These are phyloP conservation scores for Heterodera filipjevi DNA, from an alignment of 2,888 invertebrate genomes.

Conservation along the genomic window DNA sequence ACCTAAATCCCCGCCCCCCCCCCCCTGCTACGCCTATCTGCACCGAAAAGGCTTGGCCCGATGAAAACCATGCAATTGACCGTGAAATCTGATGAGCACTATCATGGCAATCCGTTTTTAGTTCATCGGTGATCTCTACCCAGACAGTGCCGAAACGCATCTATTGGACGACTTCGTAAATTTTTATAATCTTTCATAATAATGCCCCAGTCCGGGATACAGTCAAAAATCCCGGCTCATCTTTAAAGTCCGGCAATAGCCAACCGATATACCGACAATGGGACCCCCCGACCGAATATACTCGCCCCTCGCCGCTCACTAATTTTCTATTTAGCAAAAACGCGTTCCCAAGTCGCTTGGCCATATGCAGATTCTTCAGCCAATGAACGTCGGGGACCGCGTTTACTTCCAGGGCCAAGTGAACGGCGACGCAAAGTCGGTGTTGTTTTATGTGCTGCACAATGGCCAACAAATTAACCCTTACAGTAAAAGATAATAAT, in stretches of 20 bases:
- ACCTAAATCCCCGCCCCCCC: no score
- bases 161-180: background rate
- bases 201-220: no score
- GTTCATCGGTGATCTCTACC: background rate
- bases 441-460: background rate
- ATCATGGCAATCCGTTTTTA: background rate
- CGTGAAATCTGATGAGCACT: background rate
- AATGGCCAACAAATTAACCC: background rate
- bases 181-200: background rate
- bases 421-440: background rate
- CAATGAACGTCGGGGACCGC: background rate
- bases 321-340: background rate
- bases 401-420: background rate
- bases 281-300: no score
- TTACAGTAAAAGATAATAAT: background rate
- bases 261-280: no score
- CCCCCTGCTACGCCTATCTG: no score
- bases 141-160: background rate
- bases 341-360: background rate
- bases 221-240: no score
- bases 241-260: no score
- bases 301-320: no score
- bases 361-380: background rate
- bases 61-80: no score
- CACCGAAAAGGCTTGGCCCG: no score